Evolutionary conservation across 2,113 vertebrate species (phyloP), one percentile per base, ranked within the genome.

Genomic region (Thryonomys swinderianus): DNA sequence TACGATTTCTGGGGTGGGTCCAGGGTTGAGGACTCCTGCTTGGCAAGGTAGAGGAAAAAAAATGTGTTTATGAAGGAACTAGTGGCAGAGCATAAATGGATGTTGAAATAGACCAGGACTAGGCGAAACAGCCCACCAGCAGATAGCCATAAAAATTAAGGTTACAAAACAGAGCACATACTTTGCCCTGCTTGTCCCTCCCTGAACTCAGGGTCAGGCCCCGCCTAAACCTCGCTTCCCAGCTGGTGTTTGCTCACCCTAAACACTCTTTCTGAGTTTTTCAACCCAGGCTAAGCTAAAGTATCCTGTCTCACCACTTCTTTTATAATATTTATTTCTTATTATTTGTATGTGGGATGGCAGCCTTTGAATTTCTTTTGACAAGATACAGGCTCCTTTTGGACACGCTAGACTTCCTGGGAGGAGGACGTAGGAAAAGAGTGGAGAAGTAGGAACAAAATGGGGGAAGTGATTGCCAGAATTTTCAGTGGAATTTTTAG

Each of bases 101-200:
- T 97, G 96, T 96, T 98, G 97, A 97, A 97, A 98, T 95, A 97
- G 97, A 97, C 94, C 97, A 98, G 97, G 95, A 89, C 94, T 91
- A 93, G 94, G 95, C 59, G 13, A 92, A 95, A 92, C 95, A 90
- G 97, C 96, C 96, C 96, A 97, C 96, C 97, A 97, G 96, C 97
- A 97, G 97, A 95, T 91, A 98, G 95, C 94, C 92, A 78, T 97
- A 97, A 97, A 97, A 97, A 95, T 74, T 4, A 81, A 94, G 91
- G 96, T 95, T 96, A 95, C 95, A 95, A 95, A 97, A 97, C 96
- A 97, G 90, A 97, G 34, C 94, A 78, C 96, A 92, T 61, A 57
- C 95, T 95, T 93, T 78, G 92, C 96, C 90, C 85, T 59, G 85
- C 67, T 78, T 21, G 62, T 76, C 95, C 34, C 51, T 85, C 88